phyloP scores from a whole-genome alignment of 1,140 invertebrate species.

The Drosophila ogumai region DNA sequence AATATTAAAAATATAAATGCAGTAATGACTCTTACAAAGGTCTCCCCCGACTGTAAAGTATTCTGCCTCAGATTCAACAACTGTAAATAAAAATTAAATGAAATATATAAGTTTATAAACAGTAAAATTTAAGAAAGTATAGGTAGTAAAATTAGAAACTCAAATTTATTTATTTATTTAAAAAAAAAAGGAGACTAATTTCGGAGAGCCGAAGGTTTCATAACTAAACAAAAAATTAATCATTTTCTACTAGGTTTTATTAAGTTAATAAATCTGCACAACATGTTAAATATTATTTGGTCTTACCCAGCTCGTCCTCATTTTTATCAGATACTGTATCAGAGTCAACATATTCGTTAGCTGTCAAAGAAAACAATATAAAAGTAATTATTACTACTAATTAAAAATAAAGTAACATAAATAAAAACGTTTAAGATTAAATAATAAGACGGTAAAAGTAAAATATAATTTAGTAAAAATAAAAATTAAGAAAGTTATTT shows the following conservation, averaged over 20 bases:
- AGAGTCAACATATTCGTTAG: constrained; percentile 6
- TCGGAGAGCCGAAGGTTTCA: too few species aligned
- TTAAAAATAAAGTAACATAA: background rate
- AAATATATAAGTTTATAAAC: background rate
- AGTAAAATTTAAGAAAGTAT: background rate
- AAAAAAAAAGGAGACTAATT: too few species aligned
- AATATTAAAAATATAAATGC: too few species aligned
- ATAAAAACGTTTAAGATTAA: too few species aligned
- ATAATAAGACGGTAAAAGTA: background rate
- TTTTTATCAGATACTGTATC: background rate
- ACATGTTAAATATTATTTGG: too few species aligned
- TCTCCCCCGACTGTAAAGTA: constrained; percentile 1
- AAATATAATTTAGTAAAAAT: background rate
- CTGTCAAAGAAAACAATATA: background rate
- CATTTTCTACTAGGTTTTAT: too few species aligned
- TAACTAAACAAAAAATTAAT: too few species aligned
- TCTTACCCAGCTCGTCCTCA: background rate
- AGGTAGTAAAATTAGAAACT: too few species aligned
- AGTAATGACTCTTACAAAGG: background rate
- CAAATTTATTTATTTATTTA: too few species aligned
- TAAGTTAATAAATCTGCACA: too few species aligned
- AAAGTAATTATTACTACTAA: background rate
- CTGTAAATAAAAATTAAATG: background rate
- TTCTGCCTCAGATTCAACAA: constrained; percentile 2
- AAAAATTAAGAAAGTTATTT: background rate